Evolutionary conservation across 2,113 vertebrate species (phyloP).

Genomic region (Pipa parva): DNA sequence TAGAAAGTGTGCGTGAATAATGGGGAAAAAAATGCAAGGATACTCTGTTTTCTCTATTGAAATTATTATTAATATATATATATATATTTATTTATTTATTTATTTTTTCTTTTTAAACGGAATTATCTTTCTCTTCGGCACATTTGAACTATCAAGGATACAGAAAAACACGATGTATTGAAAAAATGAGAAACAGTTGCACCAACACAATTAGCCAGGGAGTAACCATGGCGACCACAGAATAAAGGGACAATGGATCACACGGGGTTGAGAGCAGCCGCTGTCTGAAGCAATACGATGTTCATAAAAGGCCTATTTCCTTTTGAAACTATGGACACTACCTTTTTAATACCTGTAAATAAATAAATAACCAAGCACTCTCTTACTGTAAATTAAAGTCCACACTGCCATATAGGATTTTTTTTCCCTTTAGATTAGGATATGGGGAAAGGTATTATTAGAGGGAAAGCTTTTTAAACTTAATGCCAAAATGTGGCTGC

Average conservation of each 20-base stretch:
- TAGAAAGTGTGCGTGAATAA: constrained; percentile 12
- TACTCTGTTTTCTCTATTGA: too few relatives aligned
- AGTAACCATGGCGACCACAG: constrained; percentile 35
- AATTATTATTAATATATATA: not conserved
- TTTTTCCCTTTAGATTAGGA: too few relatives aligned
- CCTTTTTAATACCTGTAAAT: not conserved
- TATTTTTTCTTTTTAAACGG: not conserved
- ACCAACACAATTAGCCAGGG: constrained; percentile 5
- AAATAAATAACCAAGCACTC: too few relatives aligned
- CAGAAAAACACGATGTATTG: constrained; percentile 9
- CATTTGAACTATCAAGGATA: constrained; percentile 12
- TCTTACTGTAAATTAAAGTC: too few relatives aligned
- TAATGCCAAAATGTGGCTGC: too few relatives aligned
- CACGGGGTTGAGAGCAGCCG: constrained; percentile 11
- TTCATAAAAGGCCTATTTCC: constrained; percentile 7
- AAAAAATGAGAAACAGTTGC: constrained; percentile 11
- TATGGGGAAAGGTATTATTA: too few relatives aligned
- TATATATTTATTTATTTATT: constrained; percentile 1
- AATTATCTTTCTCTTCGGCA: not conserved
- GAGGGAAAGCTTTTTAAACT: too few relatives aligned
- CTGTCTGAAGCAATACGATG: constrained; percentile 15
- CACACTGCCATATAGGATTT: too few relatives aligned
- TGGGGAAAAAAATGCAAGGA: not conserved
- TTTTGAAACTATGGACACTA: not conserved
- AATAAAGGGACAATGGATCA: constrained; percentile 25